Percentiles rank a stretch among this genome's conserved stretches.
phyloP scores from a whole-genome alignment of 2,888 invertebrate genomes.

The Tachina lurida region DNA sequence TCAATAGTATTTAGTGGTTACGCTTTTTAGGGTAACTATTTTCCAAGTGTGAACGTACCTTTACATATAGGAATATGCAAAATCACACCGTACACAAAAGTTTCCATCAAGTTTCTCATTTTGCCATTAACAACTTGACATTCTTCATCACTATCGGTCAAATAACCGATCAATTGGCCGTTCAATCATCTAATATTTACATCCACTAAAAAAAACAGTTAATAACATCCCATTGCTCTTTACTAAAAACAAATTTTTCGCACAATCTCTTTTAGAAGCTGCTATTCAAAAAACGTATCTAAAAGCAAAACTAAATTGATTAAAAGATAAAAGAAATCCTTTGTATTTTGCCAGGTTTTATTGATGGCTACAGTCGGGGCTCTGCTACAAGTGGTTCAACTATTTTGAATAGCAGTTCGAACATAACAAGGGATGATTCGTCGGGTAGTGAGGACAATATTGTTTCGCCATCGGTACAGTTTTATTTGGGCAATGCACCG shows the following conservation, averaged over 20 bases:
- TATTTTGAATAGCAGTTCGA: slow-evolving; percentile 75
- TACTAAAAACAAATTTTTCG: neutral
- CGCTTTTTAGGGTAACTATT: too few species aligned
- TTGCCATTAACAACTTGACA: too few species aligned
- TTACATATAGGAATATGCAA: too few species aligned
- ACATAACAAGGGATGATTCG: slow-evolving; percentile 79
- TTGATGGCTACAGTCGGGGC: slow-evolving; percentile 78
- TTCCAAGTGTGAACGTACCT: too few species aligned
- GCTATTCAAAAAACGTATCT: neutral
- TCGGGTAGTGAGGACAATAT: slow-evolving; percentile 80
- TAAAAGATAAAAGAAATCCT: slow-evolving; percentile 79
- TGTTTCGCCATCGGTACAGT: slow-evolving; percentile 78
- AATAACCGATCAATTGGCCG: too few species aligned
- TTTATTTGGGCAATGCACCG: slow-evolving; percentile 76
- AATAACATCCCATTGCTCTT: neutral
- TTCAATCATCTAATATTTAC: neutral
- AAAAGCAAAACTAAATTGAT: slow-evolving; percentile 69
- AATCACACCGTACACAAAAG: too few species aligned
- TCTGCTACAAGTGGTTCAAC: slow-evolving; percentile 73
- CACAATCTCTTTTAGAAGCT: slow-evolving; percentile 4
- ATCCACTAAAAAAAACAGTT: neutral
- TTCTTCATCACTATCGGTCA: too few species aligned
- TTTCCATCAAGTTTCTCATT: too few species aligned
- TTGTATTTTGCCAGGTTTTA: slow-evolving; percentile 79
- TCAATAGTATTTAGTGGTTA: too few species aligned